Percentiles rank a stretch among this genome's conserved stretches.
phyloP scores from a whole-genome alignment of 2,797 vertebrate species.

The Anomalospiza imberbis region DNA sequence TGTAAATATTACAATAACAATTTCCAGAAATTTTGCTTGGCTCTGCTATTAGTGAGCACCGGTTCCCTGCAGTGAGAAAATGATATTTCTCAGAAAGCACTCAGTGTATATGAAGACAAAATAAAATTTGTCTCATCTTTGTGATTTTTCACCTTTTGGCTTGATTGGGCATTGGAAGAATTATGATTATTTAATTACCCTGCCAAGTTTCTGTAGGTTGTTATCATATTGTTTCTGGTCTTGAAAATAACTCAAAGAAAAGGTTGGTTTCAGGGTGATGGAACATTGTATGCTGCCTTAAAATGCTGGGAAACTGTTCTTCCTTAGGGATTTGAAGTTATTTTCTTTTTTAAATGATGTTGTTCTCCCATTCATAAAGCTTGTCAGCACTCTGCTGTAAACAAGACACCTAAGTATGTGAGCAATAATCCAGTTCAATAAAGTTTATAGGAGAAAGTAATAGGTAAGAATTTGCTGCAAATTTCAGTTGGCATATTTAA shows the following conservation, averaged over 20 bases:
- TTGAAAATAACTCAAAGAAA: not conserved
- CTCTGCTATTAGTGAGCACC: slow-evolving; percentile 44
- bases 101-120: slow-evolving; percentile 36
- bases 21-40: slow-evolving; percentile 75
- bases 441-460: slow-evolving; percentile 2
- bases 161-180: not conserved
- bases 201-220: not conserved
- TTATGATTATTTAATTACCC: not conserved
- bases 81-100: slow-evolving; percentile 66
- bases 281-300: not conserved
- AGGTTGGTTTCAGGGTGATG: not conserved
- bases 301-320: not conserved
- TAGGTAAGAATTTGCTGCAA: not conserved
- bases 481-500: not conserved
- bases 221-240: slow-evolving; percentile 7
- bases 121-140: slow-evolving; percentile 38
- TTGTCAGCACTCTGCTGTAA: slow-evolving; percentile 4
- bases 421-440: not conserved
- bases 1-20: slow-evolving; percentile 73
- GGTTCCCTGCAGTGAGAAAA: slow-evolving; percentile 68
- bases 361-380: slow-evolving; percentile 7
- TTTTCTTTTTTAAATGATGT: not conserved
- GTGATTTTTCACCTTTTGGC: not conserved
- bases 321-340: not conserved
- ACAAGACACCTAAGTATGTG: not conserved